phyloP scores from a whole-genome alignment of 2,888 invertebrate genomes.

The Cataglyphis livida region DNA sequence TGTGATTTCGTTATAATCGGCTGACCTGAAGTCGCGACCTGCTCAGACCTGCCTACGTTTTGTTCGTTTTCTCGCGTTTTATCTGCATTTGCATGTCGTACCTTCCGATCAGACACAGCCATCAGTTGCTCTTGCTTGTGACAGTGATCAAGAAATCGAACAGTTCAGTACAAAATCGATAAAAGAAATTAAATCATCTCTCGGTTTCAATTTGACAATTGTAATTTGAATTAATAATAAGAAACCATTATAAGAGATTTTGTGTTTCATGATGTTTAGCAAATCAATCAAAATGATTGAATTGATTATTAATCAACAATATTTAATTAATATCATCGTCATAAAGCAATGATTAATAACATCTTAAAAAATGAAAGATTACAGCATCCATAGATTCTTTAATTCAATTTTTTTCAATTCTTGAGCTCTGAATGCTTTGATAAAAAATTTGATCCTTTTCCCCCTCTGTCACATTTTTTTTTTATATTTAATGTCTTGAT shows the following conservation, averaged over 20 bases:
- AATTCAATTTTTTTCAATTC: background rate
- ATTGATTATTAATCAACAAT: background rate
- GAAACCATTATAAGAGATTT: background rate
- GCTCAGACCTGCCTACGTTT: conserved; percentile 5
- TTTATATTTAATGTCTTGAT: background rate
- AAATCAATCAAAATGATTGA: background rate
- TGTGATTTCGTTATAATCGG: conserved; percentile 23
- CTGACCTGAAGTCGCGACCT: conserved; percentile 37
- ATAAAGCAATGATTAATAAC: background rate
- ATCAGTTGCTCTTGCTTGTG: background rate
- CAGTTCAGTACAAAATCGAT: background rate
- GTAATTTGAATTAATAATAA: background rate
- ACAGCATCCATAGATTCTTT: background rate
- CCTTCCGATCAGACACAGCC: conserved; percentile 3
- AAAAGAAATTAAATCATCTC: background rate
- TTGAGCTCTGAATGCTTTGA: background rate
- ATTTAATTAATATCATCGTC: background rate
- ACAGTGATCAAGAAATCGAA: background rate
- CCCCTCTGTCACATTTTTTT: too few relatives aligned
- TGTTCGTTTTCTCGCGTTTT: background rate
- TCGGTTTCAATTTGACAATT: background rate
- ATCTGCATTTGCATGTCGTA: conserved; percentile 9
- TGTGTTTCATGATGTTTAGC: background rate
- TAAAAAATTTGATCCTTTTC: background rate
- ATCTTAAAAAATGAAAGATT: background rate